These are phyloP conservation scores for Rhinolophus ferrumequinum DNA, from an alignment of 2,113 vertebrate genomes.

Conservation along the genomic window DNA sequence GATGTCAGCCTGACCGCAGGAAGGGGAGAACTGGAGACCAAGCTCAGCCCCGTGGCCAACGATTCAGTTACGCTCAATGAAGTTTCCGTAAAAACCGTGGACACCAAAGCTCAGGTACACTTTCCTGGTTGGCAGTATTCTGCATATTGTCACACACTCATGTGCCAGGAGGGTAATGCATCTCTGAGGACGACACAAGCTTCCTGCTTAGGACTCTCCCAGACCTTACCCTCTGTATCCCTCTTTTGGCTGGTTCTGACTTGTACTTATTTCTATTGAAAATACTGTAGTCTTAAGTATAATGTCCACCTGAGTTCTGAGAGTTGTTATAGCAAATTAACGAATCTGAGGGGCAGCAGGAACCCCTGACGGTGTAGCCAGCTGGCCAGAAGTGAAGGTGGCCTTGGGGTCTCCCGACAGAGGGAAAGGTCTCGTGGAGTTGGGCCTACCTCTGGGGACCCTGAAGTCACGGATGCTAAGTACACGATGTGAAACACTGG, in stretches of 20 bases:
- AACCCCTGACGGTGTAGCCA: background rate
- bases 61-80: background rate
- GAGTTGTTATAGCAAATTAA: background rate
- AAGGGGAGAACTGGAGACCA: background rate
- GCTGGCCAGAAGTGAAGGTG: background rate
- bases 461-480: background rate
- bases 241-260: background rate
- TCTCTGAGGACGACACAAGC: background rate
- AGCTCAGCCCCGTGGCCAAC: background rate
- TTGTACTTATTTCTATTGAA: background rate
- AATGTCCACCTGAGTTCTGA: background rate
- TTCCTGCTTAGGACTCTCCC: background rate
- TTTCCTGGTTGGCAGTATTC: background rate
- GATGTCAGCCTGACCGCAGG: background rate
- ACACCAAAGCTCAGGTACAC: background rate
- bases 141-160: background rate
- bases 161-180: background rate
- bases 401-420: background rate
- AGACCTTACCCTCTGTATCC: background rate
- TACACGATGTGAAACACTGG: background rate
- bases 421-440: background rate
- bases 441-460: background rate
- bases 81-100: background rate
- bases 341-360: background rate
- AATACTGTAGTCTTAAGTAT: background rate